These are phyloP conservation scores for Teleogryllus oceanicus DNA, from an alignment of 2,888 invertebrate species.

Conservation along the genomic window DNA sequence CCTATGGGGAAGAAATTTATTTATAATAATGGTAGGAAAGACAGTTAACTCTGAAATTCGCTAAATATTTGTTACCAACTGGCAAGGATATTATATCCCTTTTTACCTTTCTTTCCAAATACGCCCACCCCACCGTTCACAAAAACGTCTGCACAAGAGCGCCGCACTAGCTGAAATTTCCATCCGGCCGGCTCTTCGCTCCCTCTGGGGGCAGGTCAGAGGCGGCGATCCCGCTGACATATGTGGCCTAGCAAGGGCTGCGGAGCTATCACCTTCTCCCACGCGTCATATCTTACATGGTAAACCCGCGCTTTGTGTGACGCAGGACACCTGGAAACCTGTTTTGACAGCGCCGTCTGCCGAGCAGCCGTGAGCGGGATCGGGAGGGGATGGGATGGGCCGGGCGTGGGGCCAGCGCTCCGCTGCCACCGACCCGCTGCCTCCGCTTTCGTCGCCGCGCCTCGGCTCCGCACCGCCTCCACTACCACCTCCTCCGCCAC, in stretches of 20 bases:
- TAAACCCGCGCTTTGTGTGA: constrained; percentile 9
- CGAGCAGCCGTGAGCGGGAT: neutral
- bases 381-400: neutral
- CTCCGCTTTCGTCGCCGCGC: too few relatives aligned
- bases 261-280: constrained; percentile 3
- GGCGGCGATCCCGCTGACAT: neutral
- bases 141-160: neutral
- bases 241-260: constrained; percentile 6
- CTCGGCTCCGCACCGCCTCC: neutral
- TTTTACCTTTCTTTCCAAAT: too few relatives aligned
- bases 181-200: neutral
- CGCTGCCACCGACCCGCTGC: too few relatives aligned
- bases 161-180: neutral
- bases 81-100: too few relatives aligned
- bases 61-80: too few relatives aligned
- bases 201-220: neutral
- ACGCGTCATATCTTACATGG: neutral
- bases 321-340: constrained; percentile 9
- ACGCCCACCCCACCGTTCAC: too few relatives aligned
- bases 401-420: too few relatives aligned
- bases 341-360: constrained; percentile 18
- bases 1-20: too few relatives aligned
- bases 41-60: too few relatives aligned
- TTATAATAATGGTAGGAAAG: too few relatives aligned
- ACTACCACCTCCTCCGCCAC: neutral